Base-by-base conservation (phyloP, 1,140 invertebrate genomes). In the Oedothorax gibbosus region DNA sequence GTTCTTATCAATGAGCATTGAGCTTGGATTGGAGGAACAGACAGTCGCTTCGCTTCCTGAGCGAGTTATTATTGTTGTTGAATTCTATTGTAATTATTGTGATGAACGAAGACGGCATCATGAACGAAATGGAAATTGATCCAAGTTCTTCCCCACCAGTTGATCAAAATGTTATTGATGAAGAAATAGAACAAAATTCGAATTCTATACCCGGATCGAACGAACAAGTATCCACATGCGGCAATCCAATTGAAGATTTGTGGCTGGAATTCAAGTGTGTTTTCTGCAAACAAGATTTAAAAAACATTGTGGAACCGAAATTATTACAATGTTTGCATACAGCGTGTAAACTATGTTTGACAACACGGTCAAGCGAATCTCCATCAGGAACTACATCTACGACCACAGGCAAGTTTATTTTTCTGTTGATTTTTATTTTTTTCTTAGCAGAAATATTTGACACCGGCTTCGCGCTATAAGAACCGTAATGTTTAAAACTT, bases 251-350 rank as follows among this genome's bases (percentile, higher is more conserved):
- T 18, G 76, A 79, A 7, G 50, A 53, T 51, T 14, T 69, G 53
- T 86, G 85, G 85, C 6, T 60, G 15, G 71, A 86, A 11, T 66
- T 71, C 7, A 94, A 94, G 88, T 94, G 94, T 89, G 91, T 94
- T 21, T 94, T 94, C 88, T 95, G 94, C 89, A 91, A 91, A n/a
- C 92, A 93, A 88, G 89, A 90, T 49, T 91, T 95, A 57, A 90
- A 91, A 15, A 88, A 75, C n/a, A 75, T 91, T 49, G 91, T 90
- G 88, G 91, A 92, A 62, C 95, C 95, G 0, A 96, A 95, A 90
- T 91, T 97, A 50, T 90, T 97, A 80, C 95, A 96, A 89, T 97
- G 96, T 89, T 92, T 97, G 76, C 96, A 97, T 90, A 94, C 95
- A 54, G 93, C 94, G 65, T 97, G 96, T 89, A 91, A 93, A 53